Percentiles rank a stretch among this genome's conserved stretches.
phyloP scores from a whole-genome alignment of 1,140 invertebrate genomes.

The Propsilocerus akamusi region DNA sequence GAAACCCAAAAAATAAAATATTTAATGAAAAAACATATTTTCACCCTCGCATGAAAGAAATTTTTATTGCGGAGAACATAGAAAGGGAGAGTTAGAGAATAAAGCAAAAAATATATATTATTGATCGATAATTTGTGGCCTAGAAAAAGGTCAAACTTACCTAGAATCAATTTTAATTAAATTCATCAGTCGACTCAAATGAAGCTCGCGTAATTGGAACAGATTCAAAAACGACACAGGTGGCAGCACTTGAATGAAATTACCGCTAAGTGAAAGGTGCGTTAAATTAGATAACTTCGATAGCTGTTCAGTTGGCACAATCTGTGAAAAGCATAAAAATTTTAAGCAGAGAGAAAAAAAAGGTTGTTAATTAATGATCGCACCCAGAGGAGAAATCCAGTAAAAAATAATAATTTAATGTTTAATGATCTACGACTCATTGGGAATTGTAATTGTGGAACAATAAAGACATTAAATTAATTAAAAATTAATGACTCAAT shows the following conservation, averaged over 20 bases:
- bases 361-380: background rate
- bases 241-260: slow-evolving; percentile 47
- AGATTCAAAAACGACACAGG: slow-evolving; percentile 61
- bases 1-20: no score
- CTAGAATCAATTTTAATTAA: slow-evolving; percentile 44
- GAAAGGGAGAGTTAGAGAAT: background rate
- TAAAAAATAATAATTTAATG: no score
- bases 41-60: background rate
- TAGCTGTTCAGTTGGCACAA: slow-evolving; percentile 51
- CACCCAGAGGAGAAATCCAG: background rate
- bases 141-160: no score
- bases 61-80: background rate
- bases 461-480: no score
- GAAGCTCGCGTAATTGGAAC: slow-evolving; percentile 52
- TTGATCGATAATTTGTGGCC: no score
- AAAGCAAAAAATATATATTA: background rate
- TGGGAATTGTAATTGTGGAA: no score
- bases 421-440: no score
- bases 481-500: background rate
- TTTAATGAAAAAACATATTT: background rate
- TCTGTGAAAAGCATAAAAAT: slow-evolving; percentile 10
- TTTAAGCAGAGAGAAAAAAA: background rate
- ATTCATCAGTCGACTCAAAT: slow-evolving; percentile 42
- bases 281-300: slow-evolving; percentile 54
- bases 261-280: slow-evolving; percentile 51